Evolutionary conservation across 2,113 vertebrate species (phyloP).

Genomic region (Pollimyrus isidori): DNA sequence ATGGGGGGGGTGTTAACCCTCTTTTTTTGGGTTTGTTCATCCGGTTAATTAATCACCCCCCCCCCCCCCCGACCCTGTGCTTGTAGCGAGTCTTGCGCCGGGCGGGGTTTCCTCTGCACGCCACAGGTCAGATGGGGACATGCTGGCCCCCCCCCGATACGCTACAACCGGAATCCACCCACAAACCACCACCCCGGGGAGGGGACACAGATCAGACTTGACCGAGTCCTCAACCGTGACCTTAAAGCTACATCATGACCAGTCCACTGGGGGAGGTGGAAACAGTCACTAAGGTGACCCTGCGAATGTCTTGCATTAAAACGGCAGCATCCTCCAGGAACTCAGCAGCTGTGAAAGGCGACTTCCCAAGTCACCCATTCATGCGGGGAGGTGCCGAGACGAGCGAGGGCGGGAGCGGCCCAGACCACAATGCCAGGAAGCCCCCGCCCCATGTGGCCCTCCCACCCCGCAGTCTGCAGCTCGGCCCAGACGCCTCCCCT

Average conservation of each 20-base stretch:
- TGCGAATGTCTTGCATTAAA: background rate
- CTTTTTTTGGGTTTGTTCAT: too few relatives aligned
- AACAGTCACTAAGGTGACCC: background rate
- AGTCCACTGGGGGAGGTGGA: background rate
- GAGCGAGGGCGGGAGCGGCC: background rate
- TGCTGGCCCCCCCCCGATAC: background rate
- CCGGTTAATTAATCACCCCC: too few relatives aligned
- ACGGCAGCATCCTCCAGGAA: background rate
- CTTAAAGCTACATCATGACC: background rate
- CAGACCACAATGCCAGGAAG: constrained; percentile 10
- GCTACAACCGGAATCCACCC: background rate
- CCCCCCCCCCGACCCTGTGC: background rate
- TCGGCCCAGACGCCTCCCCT: background rate
- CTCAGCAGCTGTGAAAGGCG: background rate
- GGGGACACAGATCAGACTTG: background rate
- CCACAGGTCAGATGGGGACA: background rate
- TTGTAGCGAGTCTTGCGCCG: background rate
- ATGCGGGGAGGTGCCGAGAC: background rate
- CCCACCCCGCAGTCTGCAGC: background rate
- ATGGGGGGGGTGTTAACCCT: too few relatives aligned
- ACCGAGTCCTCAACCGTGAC: background rate
- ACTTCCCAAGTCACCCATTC: background rate
- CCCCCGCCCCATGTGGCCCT: background rate
- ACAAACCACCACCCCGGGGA: background rate
- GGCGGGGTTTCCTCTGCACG: background rate